phyloP scores from a whole-genome alignment of 2,888 invertebrate genomes.

The Andrena fulva region DNA sequence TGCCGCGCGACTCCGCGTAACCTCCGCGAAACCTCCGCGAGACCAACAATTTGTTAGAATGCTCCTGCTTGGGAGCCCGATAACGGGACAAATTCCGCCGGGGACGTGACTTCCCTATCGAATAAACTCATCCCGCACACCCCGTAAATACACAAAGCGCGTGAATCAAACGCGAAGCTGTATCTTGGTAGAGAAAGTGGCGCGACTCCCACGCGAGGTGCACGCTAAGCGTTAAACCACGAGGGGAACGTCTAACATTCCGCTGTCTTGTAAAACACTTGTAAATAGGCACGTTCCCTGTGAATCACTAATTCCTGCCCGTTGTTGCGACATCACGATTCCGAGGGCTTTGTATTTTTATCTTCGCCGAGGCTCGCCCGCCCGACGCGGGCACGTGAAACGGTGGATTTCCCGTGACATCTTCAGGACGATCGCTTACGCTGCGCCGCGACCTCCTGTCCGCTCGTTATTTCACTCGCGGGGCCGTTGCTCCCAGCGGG shows the following conservation, averaged over 20 bases:
- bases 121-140: background rate
- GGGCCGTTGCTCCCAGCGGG: conserved; percentile 50
- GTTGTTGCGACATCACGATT: conserved; percentile 37
- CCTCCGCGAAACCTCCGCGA: background rate
- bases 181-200: background rate
- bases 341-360: conserved; percentile 10
- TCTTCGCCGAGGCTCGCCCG: background rate
- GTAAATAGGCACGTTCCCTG: conserved; percentile 53
- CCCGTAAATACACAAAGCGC: background rate
- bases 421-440: conserved; percentile 18
- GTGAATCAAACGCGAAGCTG: background rate
- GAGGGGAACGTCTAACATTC: conserved; percentile 41
- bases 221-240: background rate
- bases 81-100: background rate
- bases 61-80: conserved; percentile 28
- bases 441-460: conserved; percentile 22
- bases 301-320: conserved; percentile 54
- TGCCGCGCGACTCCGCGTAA: conserved; percentile 4
- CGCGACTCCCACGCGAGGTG: conserved; percentile 18
- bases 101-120: background rate
- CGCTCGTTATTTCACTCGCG: conserved; percentile 25
- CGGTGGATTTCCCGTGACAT: background rate
- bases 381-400: too few relatives aligned
- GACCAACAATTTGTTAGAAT: conserved; percentile 32
- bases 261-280: conserved; percentile 40